Evolutionary conservation across 2,888 invertebrate species (phyloP).

Genomic region (Ashinkailepas kermadecensis): DNA sequence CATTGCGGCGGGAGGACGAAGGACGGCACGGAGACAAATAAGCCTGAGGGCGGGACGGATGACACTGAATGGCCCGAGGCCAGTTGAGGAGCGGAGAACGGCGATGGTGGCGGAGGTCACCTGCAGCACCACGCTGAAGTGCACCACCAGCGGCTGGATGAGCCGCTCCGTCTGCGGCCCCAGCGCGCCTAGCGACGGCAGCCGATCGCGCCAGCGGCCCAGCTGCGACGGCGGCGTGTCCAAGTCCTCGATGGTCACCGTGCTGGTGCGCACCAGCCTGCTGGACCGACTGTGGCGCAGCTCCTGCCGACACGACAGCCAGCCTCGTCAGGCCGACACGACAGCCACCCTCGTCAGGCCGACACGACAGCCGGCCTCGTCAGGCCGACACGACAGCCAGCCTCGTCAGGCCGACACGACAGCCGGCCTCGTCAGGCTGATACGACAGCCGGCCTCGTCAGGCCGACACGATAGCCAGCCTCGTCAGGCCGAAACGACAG

Average conservation of each 20-base stretch:
- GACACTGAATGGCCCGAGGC: too few species aligned
- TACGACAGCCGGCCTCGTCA: too few species aligned
- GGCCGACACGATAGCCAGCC: background rate
- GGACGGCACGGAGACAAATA: too few species aligned
- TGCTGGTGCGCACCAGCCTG: conserved; percentile 15
- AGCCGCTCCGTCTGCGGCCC: conserved; percentile 50
- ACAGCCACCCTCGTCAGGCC: background rate
- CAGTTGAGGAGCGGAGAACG: too few species aligned
- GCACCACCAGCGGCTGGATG: conserved; percentile 74
- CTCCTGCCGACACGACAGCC: conserved; percentile 16
- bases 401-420: background rate
- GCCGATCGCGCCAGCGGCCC: conserved; percentile 31
- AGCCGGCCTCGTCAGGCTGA: too few species aligned
- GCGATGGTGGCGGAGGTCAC: conserved; percentile 39
- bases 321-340: too few species aligned
- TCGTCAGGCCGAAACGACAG: too few species aligned
- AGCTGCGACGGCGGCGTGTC: conserved; percentile 4
- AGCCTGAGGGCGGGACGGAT: too few species aligned
- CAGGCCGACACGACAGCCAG: background rate
- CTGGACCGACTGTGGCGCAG: conserved; percentile 22
- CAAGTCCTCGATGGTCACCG: conserved; percentile 15
- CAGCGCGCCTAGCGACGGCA: conserved; percentile 35
- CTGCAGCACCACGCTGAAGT: conserved; percentile 74
- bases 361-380: too few species aligned
- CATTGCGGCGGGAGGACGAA: too few species aligned